Percentiles rank a stretch among this genome's conserved stretches.
These are phyloP conservation scores for Tetragonula carbonaria DNA, from an alignment of 2,888 invertebrate genomes.

Conservation along the genomic window DNA sequence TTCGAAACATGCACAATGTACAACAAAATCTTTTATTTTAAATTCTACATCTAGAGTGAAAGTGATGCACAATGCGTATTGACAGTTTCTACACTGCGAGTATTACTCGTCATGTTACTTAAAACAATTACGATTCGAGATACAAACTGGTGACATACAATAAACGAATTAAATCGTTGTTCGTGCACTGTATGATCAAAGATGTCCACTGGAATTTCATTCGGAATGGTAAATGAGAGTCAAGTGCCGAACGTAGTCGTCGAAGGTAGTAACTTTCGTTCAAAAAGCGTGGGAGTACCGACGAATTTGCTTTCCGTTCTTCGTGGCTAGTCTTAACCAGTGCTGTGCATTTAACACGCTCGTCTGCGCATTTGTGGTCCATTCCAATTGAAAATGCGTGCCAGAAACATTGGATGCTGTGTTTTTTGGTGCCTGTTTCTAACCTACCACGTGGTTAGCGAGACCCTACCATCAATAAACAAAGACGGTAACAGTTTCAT, in stretches of 20 bases:
- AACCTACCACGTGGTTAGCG: constrained; percentile 66
- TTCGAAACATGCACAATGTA: not conserved
- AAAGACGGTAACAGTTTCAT: constrained; percentile 62
- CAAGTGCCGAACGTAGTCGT: constrained; percentile 31
- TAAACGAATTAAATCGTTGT: not conserved
- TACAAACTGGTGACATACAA: not conserved
- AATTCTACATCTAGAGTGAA: not conserved
- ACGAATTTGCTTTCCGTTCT: constrained; percentile 39
- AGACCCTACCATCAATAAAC: constrained; percentile 44
- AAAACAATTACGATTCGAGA: constrained; percentile 5
- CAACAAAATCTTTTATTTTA: not conserved
- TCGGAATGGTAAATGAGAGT: not conserved
- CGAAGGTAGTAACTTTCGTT: constrained; percentile 55
- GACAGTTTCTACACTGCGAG: not conserved
- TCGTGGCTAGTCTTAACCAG: constrained; percentile 15
- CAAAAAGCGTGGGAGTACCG: constrained; percentile 58
- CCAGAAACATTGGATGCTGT: constrained; percentile 47
- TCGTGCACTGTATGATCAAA: not conserved
- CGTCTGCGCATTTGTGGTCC: not conserved
- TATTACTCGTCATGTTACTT: not conserved
- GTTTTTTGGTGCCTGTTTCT: constrained; percentile 60
- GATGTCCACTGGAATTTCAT: not conserved
- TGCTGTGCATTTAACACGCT: constrained; percentile 30
- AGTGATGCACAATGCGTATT: not conserved
- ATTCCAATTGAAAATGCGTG: constrained; percentile 39